Base-by-base conservation (phyloP, 1,140 invertebrate genomes). In the Neodiprion pinetum region DNA sequence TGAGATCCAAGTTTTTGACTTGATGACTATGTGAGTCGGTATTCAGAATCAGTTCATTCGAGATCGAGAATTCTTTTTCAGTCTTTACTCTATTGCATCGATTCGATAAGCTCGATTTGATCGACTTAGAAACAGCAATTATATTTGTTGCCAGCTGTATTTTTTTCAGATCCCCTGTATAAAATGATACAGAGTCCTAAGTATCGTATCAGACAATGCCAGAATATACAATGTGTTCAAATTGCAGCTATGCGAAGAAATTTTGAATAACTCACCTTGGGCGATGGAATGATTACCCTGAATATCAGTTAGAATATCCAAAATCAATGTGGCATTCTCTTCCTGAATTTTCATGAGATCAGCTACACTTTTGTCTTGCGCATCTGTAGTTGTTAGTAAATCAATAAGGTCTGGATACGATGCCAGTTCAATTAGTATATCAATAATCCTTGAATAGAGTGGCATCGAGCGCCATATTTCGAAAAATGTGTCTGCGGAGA, bases 261-360 rank as follows among this genome's bases (percentile, higher is more conserved):
- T 14, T 9, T 14, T 61, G 11, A 61, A 17, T 61, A 61, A 61
- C n/a, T 12, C 11, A 61, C n/a, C 11, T 61, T 61, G 53, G n/a
- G 9, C n/a, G 9, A 14, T 14, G n/a, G 11, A 5, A 61, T 12
- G 11, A 14, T 9, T 9, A 61, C n/a, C 53, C 53, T 61, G 11
- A 12, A 61, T 61, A 61, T 9, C 11, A 5, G 4, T 61, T 17
- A 61, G 53, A 12, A 14, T 12, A 7, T 61, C 53, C 53, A 61
- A 17, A 61, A 61, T 61, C 53, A 61, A 17, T 17, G 9, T 61
- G 11, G 9, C 8, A 61, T 17, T 61, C n/a, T 61, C 53, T 61
- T 61, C 53, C 53, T 61, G 53, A 17, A 61, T 61, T 61, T 61
- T 61, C 53, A 61, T 17, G n/a, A 61, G 53, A 61, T 61, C 53